Base-by-base conservation (phyloP, 2,797 vertebrate genomes). In the Moxostoma hubbsi region DNA sequence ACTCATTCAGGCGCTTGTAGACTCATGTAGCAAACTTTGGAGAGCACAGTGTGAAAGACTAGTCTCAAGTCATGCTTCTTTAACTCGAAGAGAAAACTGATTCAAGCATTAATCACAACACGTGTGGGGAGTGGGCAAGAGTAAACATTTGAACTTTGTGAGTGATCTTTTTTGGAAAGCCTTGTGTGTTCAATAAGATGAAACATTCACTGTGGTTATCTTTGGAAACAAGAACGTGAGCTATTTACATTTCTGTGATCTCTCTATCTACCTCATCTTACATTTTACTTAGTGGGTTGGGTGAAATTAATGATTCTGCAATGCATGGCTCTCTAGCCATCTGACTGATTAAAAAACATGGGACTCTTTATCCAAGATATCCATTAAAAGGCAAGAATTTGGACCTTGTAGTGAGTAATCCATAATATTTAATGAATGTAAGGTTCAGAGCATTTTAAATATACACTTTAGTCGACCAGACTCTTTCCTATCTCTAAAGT, bases 11-110 rank as follows among this genome's bases (percentile, higher is more conserved):
- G 36, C 4, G 36, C 36, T 36, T 4, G 36, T 36, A 36, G 36
- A 36, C 36, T 36, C 36, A 5, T 4, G 62, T 76, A 75, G 62
- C 58, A 82, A 71, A 76, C 62, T 50, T 79, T 76, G 69, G 45
- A 64, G 46, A 64, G 24, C 68, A 78, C 68, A 66, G 55, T 69
- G 81, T 78, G 75, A 82, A 82, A 82, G 65, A 72, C 63, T 58
- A 57, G 81, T 80, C 68, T 70, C 64, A 70, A 36, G 36, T 36
- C 36, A 36, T 36, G 36, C 68, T 62, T 62, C 8, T 64, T 57
- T 79, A 71, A 55, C 49, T 76, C 57, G 13, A 7, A 77, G 18
- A 77, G 51, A 75, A 69, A 66, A 11, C 9, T 68, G 64, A 50
- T 66, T 9, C 47, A 49, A 66, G 64, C 7, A 49, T 66, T 13